Evolutionary conservation across 2,113 vertebrate species (phyloP).

Genomic region (Sinocyclocheilus grahami): DNA sequence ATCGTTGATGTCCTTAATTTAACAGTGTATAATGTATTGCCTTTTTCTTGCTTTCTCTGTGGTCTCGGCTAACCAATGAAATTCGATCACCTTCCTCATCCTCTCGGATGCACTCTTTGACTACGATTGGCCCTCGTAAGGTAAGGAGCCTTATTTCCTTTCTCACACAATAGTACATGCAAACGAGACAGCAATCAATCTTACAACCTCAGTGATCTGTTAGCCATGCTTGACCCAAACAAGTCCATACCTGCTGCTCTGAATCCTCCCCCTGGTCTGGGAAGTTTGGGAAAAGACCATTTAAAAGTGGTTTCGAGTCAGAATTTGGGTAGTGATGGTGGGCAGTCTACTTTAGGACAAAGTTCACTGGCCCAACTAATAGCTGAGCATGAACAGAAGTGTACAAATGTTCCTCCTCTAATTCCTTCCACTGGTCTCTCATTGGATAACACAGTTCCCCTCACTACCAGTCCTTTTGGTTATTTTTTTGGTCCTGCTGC

Average conservation of each 20-base stretch:
- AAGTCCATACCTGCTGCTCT: not conserved
- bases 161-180: slow-evolving; percentile 65
- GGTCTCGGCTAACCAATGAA: slow-evolving; percentile 64
- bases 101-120: slow-evolving; percentile 66
- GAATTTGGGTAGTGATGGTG: not conserved
- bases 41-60: slow-evolving; percentile 74
- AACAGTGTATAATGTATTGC: slow-evolving; percentile 90
- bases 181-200: slow-evolving; percentile 51
- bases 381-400: slow-evolving; percentile 65
- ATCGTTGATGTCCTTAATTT: slow-evolving; percentile 24
- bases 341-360: not conserved
- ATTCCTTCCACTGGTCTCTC: slow-evolving; percentile 49
- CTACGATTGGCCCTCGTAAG: slow-evolving; percentile 94
- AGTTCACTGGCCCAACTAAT: slow-evolving; percentile 68
- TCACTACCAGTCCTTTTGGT: not conserved
- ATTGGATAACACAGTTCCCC: slow-evolving; percentile 44
- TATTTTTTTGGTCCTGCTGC: slow-evolving; percentile 52
- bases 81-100: slow-evolving; percentile 48
- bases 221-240: slow-evolving; percentile 60
- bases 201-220: slow-evolving; percentile 65
- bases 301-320: slow-evolving; percentile 14
- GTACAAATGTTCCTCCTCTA: slow-evolving; percentile 32
- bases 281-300: not conserved
- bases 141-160: slow-evolving; percentile 93
- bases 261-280: not conserved